phyloP scores from a whole-genome alignment of 2,888 invertebrate genomes.

The Hydrotaea diabolus region DNA sequence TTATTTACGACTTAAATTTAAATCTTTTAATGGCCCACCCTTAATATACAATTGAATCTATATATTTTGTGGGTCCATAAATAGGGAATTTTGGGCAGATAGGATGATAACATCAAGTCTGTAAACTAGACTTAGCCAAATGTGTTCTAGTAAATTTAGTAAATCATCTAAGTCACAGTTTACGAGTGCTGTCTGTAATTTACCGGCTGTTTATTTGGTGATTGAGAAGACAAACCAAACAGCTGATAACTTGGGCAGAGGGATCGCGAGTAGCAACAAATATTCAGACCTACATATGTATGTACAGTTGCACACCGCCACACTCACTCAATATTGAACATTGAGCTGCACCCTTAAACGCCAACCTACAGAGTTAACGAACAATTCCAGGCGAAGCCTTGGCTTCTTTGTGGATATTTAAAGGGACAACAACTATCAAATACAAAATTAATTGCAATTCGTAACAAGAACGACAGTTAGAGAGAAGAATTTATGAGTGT shows the following conservation, averaged over 20 bases:
- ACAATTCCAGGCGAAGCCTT: background rate
- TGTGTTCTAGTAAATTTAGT: too few relatives aligned
- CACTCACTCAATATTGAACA: background rate
- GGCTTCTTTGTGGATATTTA: background rate
- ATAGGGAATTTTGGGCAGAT: too few relatives aligned
- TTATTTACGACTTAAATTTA: too few relatives aligned
- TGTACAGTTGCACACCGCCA: background rate
- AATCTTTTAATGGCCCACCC: too few relatives aligned
- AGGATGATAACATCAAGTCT: too few relatives aligned
- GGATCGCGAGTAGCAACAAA: background rate
- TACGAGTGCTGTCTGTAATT: background rate
- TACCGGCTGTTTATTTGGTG: background rate
- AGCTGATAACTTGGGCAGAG: conserved; percentile 1
- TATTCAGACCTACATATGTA: background rate
- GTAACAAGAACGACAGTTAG: background rate
- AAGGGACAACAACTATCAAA: background rate
- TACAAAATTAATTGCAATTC: background rate
- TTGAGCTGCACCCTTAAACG: background rate
- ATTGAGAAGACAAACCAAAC: conserved; percentile 3
- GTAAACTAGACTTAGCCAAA: too few relatives aligned
- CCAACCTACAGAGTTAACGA: background rate
- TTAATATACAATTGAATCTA: too few relatives aligned
- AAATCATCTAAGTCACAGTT: too few relatives aligned
- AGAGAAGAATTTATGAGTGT: too few relatives aligned
- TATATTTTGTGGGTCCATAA: too few relatives aligned